Percentiles rank a stretch among this genome's conserved stretches.
These are phyloP conservation scores for Spodoptera picta DNA, from an alignment of 2,888 invertebrate genomes.

Conservation along the genomic window DNA sequence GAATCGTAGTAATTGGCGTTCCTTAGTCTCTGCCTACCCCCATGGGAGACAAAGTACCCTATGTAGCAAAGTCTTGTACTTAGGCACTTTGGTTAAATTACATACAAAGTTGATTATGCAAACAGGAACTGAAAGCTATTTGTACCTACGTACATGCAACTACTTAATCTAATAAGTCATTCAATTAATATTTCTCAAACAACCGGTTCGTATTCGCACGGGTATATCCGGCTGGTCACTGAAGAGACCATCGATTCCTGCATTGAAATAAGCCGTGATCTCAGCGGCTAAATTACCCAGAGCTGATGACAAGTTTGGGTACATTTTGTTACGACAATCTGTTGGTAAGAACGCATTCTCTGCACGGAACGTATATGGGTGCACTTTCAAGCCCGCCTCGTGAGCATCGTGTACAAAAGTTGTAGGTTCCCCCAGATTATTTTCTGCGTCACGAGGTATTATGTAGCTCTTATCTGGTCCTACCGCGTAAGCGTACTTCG, in stretches of 20 bases:
- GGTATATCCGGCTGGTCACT: conserved; percentile 81
- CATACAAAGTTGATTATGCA: too few species aligned
- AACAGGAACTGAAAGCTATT: too few species aligned
- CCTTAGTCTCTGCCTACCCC: too few species aligned
- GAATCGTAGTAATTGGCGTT: too few species aligned
- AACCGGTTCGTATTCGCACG: conserved; percentile 60
- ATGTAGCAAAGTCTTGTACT: too few species aligned
- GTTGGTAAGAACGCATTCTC: conserved; percentile 78
- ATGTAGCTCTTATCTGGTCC: conserved; percentile 82
- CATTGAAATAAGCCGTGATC: conserved; percentile 72
- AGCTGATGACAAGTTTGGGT: conserved; percentile 52
- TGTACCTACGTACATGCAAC: too few species aligned
- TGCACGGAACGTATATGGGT: conserved; percentile 82
- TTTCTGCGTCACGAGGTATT: conserved; percentile 73
- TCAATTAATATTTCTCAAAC: conserved; percentile 35
- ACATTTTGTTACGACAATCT: conserved; percentile 68
- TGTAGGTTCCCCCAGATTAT: conserved; percentile 70
- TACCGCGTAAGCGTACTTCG: conserved; percentile 79
- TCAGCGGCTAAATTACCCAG: conserved; percentile 75
- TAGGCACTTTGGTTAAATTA: too few species aligned
- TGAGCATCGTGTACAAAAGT: conserved; percentile 78
- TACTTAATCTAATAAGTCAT: too few species aligned
- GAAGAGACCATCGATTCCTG: conserved; percentile 82
- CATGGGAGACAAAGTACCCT: too few species aligned
- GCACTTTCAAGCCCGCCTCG: conserved; percentile 75